A percentile compares a stretch with the other conserved stretches of the same genome.
Evolutionary conservation across 2,888 invertebrate genomes (phyloP).

Genomic region (Archips xylosteana): DNA sequence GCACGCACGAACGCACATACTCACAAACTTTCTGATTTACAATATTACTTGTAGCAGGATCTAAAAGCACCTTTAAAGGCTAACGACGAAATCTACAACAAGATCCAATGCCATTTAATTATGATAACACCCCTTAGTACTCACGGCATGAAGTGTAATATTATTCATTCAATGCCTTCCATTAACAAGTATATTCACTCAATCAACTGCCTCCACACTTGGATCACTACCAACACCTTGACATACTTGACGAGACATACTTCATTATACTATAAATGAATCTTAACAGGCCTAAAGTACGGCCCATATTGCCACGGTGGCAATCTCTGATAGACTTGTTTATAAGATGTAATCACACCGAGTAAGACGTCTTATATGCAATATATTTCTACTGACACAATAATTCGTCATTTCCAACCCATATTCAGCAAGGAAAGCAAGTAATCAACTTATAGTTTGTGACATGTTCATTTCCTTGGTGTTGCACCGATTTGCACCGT

Average conservation of each 20-base stretch:
- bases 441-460: conserved; percentile 19
- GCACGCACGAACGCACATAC: too few relatives aligned
- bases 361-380: conserved; percentile 33
- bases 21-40: too few relatives aligned
- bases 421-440: conserved; percentile 20
- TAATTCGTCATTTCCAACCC: conserved; percentile 29
- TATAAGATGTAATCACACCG: conserved; percentile 26
- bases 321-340: not conserved
- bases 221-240: conserved; percentile 11
- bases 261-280: not conserved
- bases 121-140: not conserved
- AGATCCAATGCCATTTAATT: too few relatives aligned
- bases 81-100: not conserved
- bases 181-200: conserved; percentile 32
- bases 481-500: conserved; percentile 34
- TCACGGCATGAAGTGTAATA: conserved; percentile 23
- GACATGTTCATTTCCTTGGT: conserved; percentile 34
- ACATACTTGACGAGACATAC: conserved; percentile 2
- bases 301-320: conserved; percentile 16
- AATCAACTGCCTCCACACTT: conserved; percentile 33
- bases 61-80: not conserved
- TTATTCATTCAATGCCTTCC: conserved; percentile 23
- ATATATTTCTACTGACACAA: conserved; percentile 32
- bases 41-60: too few relatives aligned
- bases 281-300: not conserved